These are phyloP conservation scores for Diglossa cyanea DNA, from an alignment of 2,797 vertebrate genomes.

Conservation along the genomic window DNA sequence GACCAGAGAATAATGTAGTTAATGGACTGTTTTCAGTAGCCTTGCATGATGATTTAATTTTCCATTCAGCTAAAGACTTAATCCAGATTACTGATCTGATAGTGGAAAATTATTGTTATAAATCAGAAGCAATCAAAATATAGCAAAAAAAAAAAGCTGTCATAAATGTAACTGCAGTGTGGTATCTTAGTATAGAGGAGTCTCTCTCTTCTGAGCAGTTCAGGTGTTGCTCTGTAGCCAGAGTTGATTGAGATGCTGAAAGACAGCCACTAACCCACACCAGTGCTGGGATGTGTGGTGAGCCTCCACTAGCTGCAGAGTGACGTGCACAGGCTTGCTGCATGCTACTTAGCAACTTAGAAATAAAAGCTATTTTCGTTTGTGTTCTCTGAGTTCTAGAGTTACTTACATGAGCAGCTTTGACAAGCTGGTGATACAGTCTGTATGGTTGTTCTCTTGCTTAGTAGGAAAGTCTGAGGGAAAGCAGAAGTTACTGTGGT, in stretches of 20 bases:
- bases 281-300: not conserved
- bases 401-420: not conserved
- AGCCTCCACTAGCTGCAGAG: not conserved
- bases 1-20: not conserved
- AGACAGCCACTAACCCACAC: rapidly evolving
- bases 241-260: not conserved
- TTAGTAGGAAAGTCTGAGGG: not conserved
- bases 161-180: not conserved
- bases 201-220: not conserved
- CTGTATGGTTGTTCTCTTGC: not conserved
- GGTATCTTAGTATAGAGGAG: not conserved
- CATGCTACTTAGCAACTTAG: not conserved
- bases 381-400: not conserved
- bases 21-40: not conserved
- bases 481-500: not conserved
- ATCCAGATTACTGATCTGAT: not conserved
- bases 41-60: not conserved
- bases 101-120: not conserved
- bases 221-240: not conserved
- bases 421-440: not conserved
- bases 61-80: not conserved
- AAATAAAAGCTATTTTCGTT: not conserved
- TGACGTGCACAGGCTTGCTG: not conserved
- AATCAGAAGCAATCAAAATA: not conserved
- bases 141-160: not conserved